Conservation (phyloP, 1,140 invertebrate species). For the Helicoverpa armigera region DNA sequence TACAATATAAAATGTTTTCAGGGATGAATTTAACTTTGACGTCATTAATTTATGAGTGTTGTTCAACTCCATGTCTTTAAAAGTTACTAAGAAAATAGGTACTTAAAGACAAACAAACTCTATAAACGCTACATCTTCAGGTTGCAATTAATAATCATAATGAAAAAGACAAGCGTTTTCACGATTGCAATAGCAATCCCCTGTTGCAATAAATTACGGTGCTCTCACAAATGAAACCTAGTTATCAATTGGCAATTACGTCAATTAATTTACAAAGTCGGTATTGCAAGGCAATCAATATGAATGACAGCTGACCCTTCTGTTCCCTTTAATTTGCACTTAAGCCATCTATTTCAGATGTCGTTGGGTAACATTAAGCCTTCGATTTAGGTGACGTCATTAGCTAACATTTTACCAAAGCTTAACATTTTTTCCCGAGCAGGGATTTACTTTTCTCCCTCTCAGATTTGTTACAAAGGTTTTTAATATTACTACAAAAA, state of each 20-base stretch:
- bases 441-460: conserved; percentile 19
- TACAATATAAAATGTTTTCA: too few species aligned
- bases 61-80: too few species aligned
- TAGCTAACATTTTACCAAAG: conserved; percentile 18
- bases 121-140: too few species aligned
- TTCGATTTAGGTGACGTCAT: conserved; percentile 6
- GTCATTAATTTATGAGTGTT: too few species aligned
- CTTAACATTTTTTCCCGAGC: conserved; percentile 4
- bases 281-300: not conserved
- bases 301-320: not conserved
- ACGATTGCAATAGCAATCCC: too few species aligned
- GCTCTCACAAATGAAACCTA: too few species aligned
- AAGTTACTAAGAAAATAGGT: too few species aligned
- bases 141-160: too few species aligned
- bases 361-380: conserved; percentile 19
- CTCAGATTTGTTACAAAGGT: conserved; percentile 30
- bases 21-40: too few species aligned
- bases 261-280: not conserved
- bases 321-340: conserved; percentile 26
- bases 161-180: too few species aligned
- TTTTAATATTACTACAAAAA: conserved; percentile 36
- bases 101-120: too few species aligned
- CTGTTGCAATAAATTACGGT: too few species aligned
- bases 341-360: conserved; percentile 30
- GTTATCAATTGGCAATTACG: not conserved